Conservation (phyloP, 1,140 invertebrate species). For the Eueides isabella region DNA sequence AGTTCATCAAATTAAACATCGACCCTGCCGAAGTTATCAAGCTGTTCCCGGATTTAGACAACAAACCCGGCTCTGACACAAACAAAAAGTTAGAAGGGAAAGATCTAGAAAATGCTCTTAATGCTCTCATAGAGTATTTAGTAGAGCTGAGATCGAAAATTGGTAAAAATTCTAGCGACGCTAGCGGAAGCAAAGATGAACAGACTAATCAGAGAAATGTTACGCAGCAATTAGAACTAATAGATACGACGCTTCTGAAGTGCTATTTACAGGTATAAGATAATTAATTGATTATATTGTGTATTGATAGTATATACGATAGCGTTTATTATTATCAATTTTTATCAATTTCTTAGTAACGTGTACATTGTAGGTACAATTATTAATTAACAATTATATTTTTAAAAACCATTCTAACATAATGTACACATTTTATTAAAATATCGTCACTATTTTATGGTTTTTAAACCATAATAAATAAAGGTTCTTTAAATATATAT, state of each 20-base stretch:
- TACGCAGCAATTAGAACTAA: slow-evolving; percentile 92
- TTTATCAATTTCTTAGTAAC: background rate
- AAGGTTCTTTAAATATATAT: no score
- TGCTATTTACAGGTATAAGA: slow-evolving; percentile 93
- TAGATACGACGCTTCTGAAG: slow-evolving; percentile 97
- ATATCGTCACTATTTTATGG: no score
- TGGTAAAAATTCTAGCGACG: slow-evolving; percentile 68
- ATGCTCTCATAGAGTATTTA: slow-evolving; percentile 95
- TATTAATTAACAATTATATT: background rate
- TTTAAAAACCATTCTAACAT: background rate
- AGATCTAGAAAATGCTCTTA: slow-evolving; percentile 94
- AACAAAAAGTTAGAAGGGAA: slow-evolving; percentile 86
- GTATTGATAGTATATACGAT: slow-evolving; percentile 5
- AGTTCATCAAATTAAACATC: slow-evolving; percentile 94
- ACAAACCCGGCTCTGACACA: slow-evolving; percentile 81
- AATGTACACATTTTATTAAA: background rate
- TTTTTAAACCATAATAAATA: no score
- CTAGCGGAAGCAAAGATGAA: slow-evolving; percentile 65
- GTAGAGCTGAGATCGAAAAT: slow-evolving; percentile 87
- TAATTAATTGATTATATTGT: background rate
- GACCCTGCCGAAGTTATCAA: slow-evolving; percentile 97
- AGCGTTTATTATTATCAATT: background rate
- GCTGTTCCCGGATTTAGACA: slow-evolving; percentile 94
- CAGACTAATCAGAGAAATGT: slow-evolving; percentile 70
- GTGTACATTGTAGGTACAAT: background rate